phyloP scores from a whole-genome alignment of 2,113 vertebrate species.

The Plecotus auritus region DNA sequence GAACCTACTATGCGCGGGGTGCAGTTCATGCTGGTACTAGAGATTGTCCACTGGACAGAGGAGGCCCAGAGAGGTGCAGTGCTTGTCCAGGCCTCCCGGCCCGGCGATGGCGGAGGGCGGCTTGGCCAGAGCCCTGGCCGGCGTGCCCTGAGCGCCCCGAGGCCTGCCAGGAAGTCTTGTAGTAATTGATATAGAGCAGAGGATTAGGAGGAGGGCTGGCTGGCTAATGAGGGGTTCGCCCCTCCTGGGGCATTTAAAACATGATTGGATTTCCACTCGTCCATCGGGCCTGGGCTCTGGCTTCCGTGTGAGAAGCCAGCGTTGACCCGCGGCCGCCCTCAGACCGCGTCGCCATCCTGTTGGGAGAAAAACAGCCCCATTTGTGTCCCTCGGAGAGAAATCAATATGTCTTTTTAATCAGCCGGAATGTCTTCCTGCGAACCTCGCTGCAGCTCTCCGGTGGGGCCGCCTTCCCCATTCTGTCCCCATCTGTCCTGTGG shows the following conservation, averaged over 20 bases:
- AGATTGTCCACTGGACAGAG: background rate
- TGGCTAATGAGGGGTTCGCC: background rate
- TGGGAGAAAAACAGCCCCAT: background rate
- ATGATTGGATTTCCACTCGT: background rate
- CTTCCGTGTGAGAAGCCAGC: background rate
- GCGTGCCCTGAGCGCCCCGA: background rate
- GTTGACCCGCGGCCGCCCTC: background rate
- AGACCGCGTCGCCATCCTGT: background rate
- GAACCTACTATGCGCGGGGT: background rate
- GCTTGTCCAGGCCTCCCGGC: background rate
- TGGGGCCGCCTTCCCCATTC: background rate
- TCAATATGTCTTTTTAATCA: slow-evolving; percentile 44
- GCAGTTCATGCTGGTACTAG: accelerated
- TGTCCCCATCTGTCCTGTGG: accelerated
- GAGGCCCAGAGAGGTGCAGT: background rate
- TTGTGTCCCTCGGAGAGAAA: slow-evolving; percentile 24
- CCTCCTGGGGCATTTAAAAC: background rate
- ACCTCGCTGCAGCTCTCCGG: background rate
- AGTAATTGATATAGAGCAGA: background rate
- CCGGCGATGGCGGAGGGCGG: accelerated
- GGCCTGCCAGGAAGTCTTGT: background rate
- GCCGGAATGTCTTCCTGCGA: background rate
- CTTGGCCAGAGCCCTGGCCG: background rate
- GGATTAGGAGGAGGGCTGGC: background rate
- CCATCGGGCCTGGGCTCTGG: background rate